Conservation (phyloP, 1,140 invertebrate species). For the Melanaphis sacchari region DNA sequence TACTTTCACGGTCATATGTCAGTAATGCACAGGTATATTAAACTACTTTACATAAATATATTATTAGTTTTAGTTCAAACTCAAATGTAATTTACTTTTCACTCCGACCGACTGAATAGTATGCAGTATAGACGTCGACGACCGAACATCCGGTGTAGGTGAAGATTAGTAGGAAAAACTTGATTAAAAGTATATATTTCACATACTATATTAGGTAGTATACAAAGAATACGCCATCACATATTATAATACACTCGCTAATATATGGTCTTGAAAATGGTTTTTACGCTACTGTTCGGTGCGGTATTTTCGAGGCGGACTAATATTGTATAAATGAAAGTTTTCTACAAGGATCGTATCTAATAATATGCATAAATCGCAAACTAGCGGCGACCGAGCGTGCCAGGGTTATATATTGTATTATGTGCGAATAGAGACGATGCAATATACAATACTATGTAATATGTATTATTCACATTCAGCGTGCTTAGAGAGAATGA, state of each 20-base stretch:
- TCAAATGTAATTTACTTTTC: too few species aligned
- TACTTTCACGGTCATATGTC: too few species aligned
- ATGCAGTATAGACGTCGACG: too few species aligned
- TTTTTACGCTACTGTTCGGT: background rate
- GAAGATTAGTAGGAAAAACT: too few species aligned
- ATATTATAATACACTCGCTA: background rate
- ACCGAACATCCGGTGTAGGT: too few species aligned
- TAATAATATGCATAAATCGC: background rate
- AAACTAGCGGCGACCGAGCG: background rate
- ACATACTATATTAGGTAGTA: too few species aligned
- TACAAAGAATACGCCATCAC: too few species aligned
- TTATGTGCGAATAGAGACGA: background rate
- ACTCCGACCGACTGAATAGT: too few species aligned
- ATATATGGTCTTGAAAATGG: background rate
- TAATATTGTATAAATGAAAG: background rate
- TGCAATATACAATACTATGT: background rate
- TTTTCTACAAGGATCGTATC: background rate
- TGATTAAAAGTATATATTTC: too few species aligned
- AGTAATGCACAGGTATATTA: too few species aligned
- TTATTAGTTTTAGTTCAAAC: too few species aligned
- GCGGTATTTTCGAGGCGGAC: background rate
- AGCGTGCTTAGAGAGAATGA: background rate
- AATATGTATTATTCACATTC: background rate
- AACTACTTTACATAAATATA: too few species aligned
- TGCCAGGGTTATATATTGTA: background rate